phyloP scores from a whole-genome alignment of 1,140 invertebrate species.

The Heliconius hewitsoni region DNA sequence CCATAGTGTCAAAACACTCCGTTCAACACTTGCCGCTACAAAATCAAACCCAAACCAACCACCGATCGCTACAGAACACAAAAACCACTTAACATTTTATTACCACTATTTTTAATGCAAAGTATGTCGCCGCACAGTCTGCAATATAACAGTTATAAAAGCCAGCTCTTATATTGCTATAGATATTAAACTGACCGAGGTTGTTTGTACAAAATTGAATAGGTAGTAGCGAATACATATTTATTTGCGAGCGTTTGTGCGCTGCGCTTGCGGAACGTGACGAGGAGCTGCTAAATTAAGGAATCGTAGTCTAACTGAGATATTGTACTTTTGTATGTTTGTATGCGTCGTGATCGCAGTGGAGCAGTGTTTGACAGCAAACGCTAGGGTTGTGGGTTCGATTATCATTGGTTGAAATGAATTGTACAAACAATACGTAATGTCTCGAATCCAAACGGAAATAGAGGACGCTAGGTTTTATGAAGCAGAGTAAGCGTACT shows the following conservation, averaged over 20 bases:
- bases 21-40: too few species aligned
- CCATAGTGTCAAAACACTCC: too few species aligned
- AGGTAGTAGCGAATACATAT: slow-evolving; percentile 47
- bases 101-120: slow-evolving; percentile 29
- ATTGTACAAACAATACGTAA: too few species aligned
- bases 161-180: slow-evolving; percentile 10
- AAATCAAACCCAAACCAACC: neutral
- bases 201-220: slow-evolving; percentile 36
- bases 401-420: too few species aligned
- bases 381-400: too few species aligned
- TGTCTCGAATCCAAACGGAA: too few species aligned
- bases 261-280: slow-evolving; percentile 57
- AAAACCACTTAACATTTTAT: neutral
- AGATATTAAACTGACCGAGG: slow-evolving; percentile 26
- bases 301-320: neutral
- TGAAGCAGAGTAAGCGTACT: too few species aligned
- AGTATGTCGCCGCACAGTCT: slow-evolving; percentile 13
- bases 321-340: too few species aligned
- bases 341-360: neutral
- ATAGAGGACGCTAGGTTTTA: too few species aligned
- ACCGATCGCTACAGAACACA: neutral
- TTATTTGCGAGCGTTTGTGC: slow-evolving; percentile 56
- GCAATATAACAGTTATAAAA: slow-evolving; percentile 39
- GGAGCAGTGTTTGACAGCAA: too few species aligned
- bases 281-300: slow-evolving; percentile 44